Conservation (phyloP, 2,888 invertebrate species). For the Drosophila subsilvestris region DNA sequence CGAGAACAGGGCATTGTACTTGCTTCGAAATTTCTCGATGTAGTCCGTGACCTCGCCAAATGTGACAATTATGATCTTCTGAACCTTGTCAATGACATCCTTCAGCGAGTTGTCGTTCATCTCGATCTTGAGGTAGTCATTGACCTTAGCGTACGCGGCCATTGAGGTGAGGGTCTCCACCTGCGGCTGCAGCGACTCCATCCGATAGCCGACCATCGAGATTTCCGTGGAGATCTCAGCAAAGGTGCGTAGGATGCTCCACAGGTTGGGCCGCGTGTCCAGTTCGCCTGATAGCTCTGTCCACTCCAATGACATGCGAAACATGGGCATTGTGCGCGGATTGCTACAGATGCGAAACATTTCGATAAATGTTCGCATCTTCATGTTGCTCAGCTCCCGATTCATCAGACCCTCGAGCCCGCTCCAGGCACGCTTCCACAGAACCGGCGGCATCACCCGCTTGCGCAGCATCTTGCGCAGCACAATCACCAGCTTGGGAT, state of each 20-base stretch:
- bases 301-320: conserved; percentile 85
- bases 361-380: conserved; percentile 88
- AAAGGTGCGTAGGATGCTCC: conserved; percentile 86
- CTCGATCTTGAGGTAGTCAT: conserved; percentile 86
- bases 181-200: conserved; percentile 86
- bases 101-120: conserved; percentile 86
- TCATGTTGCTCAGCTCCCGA: conserved; percentile 88
- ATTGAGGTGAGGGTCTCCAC: conserved; percentile 77
- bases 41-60: conserved; percentile 87
- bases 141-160: conserved; percentile 43
- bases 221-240: conserved; percentile 86
- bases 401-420: conserved; percentile 85
- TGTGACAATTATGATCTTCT: conserved; percentile 85
- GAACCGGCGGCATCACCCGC: conserved; percentile 66
- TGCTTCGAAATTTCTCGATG: conserved; percentile 85
- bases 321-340: conserved; percentile 86
- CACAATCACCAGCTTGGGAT: conserved; percentile 82
- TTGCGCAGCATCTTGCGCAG: conserved; percentile 81
- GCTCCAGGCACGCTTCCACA: conserved; percentile 81
- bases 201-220: conserved; percentile 85
- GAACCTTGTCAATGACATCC: conserved; percentile 85
- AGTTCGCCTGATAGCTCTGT: conserved; percentile 77
- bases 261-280: conserved; percentile 86
- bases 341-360: conserved; percentile 86
- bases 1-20: conserved; percentile 86